Percentiles rank a stretch among this genome's conserved stretches.
These are phyloP conservation scores for Julus scanicus DNA, from an alignment of 2,888 invertebrate species.

Conservation along the genomic window DNA sequence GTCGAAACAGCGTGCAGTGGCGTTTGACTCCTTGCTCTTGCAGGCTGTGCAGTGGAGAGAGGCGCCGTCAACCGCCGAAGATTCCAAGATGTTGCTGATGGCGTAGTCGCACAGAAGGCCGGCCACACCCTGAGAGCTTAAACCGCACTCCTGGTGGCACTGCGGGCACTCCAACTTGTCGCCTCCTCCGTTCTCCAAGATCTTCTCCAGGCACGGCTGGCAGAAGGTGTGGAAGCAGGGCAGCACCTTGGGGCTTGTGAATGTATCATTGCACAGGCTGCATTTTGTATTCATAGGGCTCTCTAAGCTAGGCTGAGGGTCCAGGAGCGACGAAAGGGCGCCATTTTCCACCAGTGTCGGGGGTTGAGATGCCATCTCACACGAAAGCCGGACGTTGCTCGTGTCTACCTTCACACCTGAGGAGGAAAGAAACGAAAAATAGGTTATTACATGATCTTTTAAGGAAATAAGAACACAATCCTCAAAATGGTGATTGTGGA, in stretches of 20 bases:
- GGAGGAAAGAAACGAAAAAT: background rate
- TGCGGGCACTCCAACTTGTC: constrained; percentile 82
- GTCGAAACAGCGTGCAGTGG: constrained; percentile 95
- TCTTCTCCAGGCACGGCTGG: constrained; percentile 81
- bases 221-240: constrained; percentile 88
- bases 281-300: constrained; percentile 67
- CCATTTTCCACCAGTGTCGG: constrained; percentile 50
- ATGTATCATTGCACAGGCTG: constrained; percentile 80
- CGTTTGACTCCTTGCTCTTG: constrained; percentile 93
- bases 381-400: constrained; percentile 44
- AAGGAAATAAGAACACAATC: no score
- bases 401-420: constrained; percentile 54
- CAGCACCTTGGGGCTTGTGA: constrained; percentile 79
- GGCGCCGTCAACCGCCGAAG: constrained; percentile 63
- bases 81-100: constrained; percentile 68
- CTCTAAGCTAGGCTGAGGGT: constrained; percentile 45
- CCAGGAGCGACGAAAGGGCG: constrained; percentile 51
- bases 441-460: background rate
- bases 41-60: constrained; percentile 84
- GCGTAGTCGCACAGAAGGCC: constrained; percentile 77
- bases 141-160: constrained; percentile 71
- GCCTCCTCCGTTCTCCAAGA: constrained; percentile 67
- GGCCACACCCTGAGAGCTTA: constrained; percentile 71
- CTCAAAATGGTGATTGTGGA: no score
- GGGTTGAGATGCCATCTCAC: constrained; percentile 55